Conservation (phyloP, 2,888 invertebrate genomes). For the Biston stratarius region DNA sequence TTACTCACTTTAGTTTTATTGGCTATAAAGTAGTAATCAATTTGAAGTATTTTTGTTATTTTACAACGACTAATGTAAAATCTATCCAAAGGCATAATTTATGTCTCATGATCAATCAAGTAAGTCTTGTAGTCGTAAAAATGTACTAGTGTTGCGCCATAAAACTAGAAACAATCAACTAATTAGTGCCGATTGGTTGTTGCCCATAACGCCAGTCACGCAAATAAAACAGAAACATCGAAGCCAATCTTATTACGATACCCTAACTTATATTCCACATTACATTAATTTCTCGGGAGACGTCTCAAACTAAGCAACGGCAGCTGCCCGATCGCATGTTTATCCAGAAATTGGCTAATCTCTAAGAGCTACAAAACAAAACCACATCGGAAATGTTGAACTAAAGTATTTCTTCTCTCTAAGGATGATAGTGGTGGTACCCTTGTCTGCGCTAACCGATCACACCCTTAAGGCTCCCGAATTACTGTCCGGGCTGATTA, state of each 20-base stretch:
- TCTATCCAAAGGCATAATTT: constrained; percentile 24
- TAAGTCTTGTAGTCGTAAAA: constrained; percentile 36
- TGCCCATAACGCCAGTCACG: constrained; percentile 67
- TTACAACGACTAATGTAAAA: constrained; percentile 23
- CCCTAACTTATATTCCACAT: constrained; percentile 78
- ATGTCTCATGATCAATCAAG: constrained; percentile 35
- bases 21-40: background rate
- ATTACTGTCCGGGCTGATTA: constrained; percentile 85
- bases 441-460: constrained; percentile 84
- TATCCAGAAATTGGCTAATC: constrained; percentile 85
- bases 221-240: constrained; percentile 74
- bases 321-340: constrained; percentile 81
- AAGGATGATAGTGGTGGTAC: constrained; percentile 80
- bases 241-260: constrained; percentile 74
- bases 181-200: constrained; percentile 55
- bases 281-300: constrained; percentile 84
- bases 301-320: constrained; percentile 79
- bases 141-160: constrained; percentile 34
- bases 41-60: background rate
- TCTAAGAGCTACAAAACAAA: constrained; percentile 85
- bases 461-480: constrained; percentile 85
- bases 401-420: constrained; percentile 85
- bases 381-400: constrained; percentile 84
- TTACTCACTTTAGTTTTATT: too few species aligned
- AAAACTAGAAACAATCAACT: constrained; percentile 49